Base-by-base conservation (phyloP, 2,797 vertebrate genomes). In the Sebastes kiyomatsui region DNA sequence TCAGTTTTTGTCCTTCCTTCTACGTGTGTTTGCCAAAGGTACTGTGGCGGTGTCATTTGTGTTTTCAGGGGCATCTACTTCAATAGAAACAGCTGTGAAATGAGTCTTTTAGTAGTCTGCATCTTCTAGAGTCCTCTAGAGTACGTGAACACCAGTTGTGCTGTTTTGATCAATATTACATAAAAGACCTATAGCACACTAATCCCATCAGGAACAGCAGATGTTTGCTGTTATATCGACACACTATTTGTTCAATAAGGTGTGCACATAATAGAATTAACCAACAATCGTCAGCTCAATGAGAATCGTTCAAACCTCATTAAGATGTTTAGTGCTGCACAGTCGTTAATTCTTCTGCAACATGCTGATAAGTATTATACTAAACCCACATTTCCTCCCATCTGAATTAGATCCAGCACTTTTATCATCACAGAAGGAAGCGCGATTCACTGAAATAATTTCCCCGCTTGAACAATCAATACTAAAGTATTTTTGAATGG, bases 401-500 rank as follows among this genome's bases (percentile, higher is more conserved):
- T 87, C 83, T 78, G 10, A 82, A 83, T 80, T 71, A 82, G 46
- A 66, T 85, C 20, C n/a, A 77, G 91, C 90, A 93, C 89, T 94
- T 94, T 85, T 75, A 25, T 81, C 55, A 80, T 82, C 77, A 72
- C 61, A 12, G 60, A 23, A 70, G 49, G 55, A 80, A 80, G 69
- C 20, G 38, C 77, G 55, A 67, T 88, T 80, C 59, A 71, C 18
- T 82, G 52, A 78, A 71, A 80, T 67, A 4, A 72, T 88, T 86
- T 85, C 83, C 81, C 77, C 11, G 87, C 90, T 94, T 87, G 82
- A 94, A 94, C 91, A 94, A 94, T 95, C 93, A 90, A 78, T 85
- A 49, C 77, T 74, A 14, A 81, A 80, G 66, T 87, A 71, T 86
- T 87, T 82, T 72, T 60, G 14, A 55, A 71, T 82, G 70, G 56